A percentile compares a stretch with the other conserved stretches of the same genome.
These are phyloP conservation scores for Pipa parva DNA, from an alignment of 2,113 vertebrate genomes.

Conservation along the genomic window DNA sequence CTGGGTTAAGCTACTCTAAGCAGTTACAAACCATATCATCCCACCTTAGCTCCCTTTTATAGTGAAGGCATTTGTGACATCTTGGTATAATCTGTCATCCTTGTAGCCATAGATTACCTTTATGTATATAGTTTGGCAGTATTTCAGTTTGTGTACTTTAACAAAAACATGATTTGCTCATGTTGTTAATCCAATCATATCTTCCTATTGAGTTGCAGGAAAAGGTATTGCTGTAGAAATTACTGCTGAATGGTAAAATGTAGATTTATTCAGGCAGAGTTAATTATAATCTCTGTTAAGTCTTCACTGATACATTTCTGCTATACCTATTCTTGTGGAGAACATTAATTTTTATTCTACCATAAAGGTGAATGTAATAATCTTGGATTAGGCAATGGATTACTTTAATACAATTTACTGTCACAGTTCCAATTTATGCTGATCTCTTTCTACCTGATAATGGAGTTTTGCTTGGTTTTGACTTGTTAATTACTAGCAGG, in stretches of 20 bases:
- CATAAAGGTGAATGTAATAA: constrained; percentile 71
- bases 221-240: constrained; percentile 54
- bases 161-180: constrained; percentile 38
- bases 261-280: constrained; percentile 70
- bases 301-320: constrained; percentile 67
- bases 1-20: too few species aligned
- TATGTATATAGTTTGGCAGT: constrained; percentile 27
- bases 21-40: too few species aligned
- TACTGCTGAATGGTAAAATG: constrained; percentile 60
- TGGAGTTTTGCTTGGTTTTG: constrained; percentile 25
- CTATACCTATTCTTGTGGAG: constrained; percentile 68
- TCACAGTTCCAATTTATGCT: constrained; percentile 44
- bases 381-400: constrained; percentile 66
- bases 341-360: constrained; percentile 74
- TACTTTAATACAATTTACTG: constrained; percentile 71
- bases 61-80: constrained; percentile 40
- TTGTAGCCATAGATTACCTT: constrained; percentile 47
- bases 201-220: constrained; percentile 45
- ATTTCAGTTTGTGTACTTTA: constrained; percentile 32
- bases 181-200: constrained; percentile 46
- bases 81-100: constrained; percentile 46
- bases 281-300: constrained; percentile 76
- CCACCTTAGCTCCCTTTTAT: constrained; percentile 19
- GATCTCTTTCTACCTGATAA: constrained; percentile 50
- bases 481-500: neutral